A percentile compares a stretch with the other conserved stretches of the same genome.
These are phyloP conservation scores for Montipora cactus DNA, from an alignment of 64 coral and sea anemone genomes.

Conservation along the genomic window DNA sequence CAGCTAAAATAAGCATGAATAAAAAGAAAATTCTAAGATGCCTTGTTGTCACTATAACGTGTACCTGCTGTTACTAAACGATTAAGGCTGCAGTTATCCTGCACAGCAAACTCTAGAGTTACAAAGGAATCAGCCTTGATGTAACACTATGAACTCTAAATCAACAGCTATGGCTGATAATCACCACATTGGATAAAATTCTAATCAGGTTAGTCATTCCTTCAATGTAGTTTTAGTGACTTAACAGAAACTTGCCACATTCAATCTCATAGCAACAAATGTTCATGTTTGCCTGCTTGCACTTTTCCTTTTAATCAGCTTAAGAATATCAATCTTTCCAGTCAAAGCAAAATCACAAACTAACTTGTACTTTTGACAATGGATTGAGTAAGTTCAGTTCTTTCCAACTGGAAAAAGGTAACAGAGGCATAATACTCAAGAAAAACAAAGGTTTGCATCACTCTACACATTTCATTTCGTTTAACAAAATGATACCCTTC, in stretches of 20 bases:
- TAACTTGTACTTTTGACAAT: neutral
- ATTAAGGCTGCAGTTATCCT: no score
- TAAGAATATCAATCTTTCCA: neutral
- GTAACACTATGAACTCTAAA: no score
- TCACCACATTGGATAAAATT: no score
- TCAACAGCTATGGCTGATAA: no score
- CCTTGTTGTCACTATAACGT: no score
- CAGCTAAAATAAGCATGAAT: no score
- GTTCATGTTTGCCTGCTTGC: neutral
- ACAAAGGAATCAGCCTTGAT: no score
- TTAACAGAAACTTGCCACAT: neutral
- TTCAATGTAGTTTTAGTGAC: no score
- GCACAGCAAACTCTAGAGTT: no score
- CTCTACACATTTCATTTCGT: neutral
- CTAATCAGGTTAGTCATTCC: no score
- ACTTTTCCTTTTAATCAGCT: constrained; percentile 1
- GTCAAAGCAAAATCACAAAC: neutral
- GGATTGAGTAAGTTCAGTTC: neutral
- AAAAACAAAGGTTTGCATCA: neutral
- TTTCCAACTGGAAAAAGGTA: neutral
- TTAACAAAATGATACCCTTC: neutral
- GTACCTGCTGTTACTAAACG: no score
- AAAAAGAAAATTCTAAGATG: no score
- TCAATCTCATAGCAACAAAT: neutral
- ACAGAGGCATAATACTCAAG: neutral